Evolutionary conservation across 2,888 invertebrate genomes (phyloP), one percentile per base, ranked within the genome.

Genomic region (Dichetophora obliterata): DNA sequence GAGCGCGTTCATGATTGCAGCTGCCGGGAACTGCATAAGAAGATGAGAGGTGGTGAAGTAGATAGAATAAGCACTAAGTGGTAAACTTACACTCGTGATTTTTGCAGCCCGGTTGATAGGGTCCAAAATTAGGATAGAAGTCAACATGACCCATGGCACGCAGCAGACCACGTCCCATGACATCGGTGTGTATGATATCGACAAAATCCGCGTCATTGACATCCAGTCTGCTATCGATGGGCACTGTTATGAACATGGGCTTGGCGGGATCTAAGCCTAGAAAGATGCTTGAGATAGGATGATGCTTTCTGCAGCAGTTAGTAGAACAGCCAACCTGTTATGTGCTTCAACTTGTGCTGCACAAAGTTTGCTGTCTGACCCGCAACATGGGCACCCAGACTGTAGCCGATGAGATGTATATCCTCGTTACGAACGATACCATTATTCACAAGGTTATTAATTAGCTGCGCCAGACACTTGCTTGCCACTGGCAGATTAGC

Each of bases 191-290:
- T 8, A 93, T 90, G 0, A 92, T 90, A 82, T 93, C 93, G 0
- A 93, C 93, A 81, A 91, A 92, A 0, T 90, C 88, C 0, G 92
- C 93, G 83, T 93, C 93, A 0, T 84, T 84, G 0, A 88, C 81
- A 83, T 92, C 92, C 34, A 93, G 81, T 82, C 91, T 91, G 54
- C 88, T 90, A 0, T 87, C 86, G 0, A 82, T 75, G 69, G 91
- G 89, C 0, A 86, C 86, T 0, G 91, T 90, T 0, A 91, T 91
- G 80, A 93, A 93, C 8, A 93, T 82, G 0, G 93, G 93, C 82
- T 92, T 87, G 0, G 93, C 93, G 0, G 93, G 93, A 84, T 93
- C 93, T n/a, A 93, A 84, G 2, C 91, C 93, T 92, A 81, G 19
- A 37, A 16, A 16, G 31, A 5, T 0, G 5, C 5, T 24, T 59